Conservation (phyloP, 2,888 invertebrate species). For the Nemapogon koenigi region DNA sequence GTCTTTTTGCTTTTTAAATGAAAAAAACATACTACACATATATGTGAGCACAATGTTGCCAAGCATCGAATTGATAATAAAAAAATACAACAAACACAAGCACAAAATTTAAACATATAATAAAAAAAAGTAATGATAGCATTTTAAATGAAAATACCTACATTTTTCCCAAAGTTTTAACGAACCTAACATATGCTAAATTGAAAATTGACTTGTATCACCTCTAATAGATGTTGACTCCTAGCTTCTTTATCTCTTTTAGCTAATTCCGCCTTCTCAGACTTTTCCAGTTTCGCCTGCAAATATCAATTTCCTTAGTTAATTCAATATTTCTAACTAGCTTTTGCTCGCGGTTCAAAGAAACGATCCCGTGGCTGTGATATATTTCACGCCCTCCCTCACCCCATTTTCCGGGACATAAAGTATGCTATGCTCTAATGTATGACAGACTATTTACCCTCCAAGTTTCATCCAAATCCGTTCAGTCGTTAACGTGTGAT, state of each 20-base stretch:
- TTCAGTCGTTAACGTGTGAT: no score
- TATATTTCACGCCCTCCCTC: no score
- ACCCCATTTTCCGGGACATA: background rate
- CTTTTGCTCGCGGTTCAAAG: no score
- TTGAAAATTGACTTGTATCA: no score
- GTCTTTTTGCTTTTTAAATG: constrained; percentile 43
- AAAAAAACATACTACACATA: constrained; percentile 25
- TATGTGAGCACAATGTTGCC: constrained; percentile 64
- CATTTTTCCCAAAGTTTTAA: no score
- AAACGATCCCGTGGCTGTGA: no score
- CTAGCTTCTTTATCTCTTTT: constrained; percentile 82
- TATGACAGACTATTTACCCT: no score
- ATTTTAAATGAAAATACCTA: background rate
- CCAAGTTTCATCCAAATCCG: no score
- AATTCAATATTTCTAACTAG: no score
- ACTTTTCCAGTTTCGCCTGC: constrained; percentile 71
- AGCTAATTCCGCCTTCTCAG: constrained; percentile 83
- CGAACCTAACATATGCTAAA: no score
- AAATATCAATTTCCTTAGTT: constrained; percentile 16
- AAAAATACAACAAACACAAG: constrained; percentile 54
- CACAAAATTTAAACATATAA: constrained; percentile 32
- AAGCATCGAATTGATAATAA: constrained; percentile 61
- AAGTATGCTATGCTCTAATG: background rate
- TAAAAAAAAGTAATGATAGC: constrained; percentile 15
- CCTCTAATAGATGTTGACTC: constrained; percentile 88